Evolutionary conservation across 2,888 invertebrate genomes (phyloP).

Genomic region (Zelleria hepariella): DNA sequence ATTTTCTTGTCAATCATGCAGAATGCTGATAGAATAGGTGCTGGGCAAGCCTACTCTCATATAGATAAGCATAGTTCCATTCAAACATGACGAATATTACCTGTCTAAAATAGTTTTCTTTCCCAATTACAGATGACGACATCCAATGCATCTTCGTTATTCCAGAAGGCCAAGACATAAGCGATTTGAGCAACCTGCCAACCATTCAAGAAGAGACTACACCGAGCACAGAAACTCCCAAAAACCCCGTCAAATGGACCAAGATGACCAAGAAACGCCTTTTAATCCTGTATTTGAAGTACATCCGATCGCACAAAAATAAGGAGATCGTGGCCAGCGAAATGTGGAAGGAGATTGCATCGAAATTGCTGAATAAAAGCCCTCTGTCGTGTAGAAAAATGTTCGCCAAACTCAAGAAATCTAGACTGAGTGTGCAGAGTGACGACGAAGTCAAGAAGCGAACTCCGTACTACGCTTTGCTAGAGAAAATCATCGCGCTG

Average conservation of each 20-base stretch:
- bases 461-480: conserved; percentile 26
- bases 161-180: conserved; percentile 47
- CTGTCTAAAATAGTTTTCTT: background rate
- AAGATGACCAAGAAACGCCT: conserved; percentile 40
- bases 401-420: conserved; percentile 38
- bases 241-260: conserved; percentile 34
- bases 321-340: conserved; percentile 36
- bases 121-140: conserved; percentile 48
- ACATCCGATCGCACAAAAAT: conserved; percentile 35
- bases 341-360: conserved; percentile 49
- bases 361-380: conserved; percentile 35
- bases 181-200: conserved; percentile 29
- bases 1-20: too few species aligned
- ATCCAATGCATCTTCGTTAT: conserved; percentile 59
- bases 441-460: conserved; percentile 21
- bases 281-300: conserved; percentile 42
- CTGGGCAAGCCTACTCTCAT: too few species aligned
- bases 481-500: conserved; percentile 38
- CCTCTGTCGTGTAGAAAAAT: conserved; percentile 41
- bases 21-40: too few species aligned
- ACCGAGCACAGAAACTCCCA: conserved; percentile 1
- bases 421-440: background rate
- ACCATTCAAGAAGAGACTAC: conserved; percentile 21
- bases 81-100: too few species aligned
- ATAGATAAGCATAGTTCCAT: too few species aligned